These are phyloP conservation scores for Pammene fasciana DNA, from an alignment of 2,888 invertebrate genomes.

Conservation along the genomic window DNA sequence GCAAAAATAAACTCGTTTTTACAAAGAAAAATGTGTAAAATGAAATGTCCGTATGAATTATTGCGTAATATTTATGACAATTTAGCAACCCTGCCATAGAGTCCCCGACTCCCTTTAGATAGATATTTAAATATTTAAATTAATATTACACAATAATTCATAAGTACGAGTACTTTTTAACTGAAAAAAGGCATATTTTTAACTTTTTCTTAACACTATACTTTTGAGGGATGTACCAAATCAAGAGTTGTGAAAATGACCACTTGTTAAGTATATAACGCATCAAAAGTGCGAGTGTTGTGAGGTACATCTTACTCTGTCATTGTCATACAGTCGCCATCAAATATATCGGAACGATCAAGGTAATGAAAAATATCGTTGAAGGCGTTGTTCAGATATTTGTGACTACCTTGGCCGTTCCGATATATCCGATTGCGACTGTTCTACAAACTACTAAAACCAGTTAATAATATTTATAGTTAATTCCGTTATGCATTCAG, in stretches of 20 bases:
- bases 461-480: too few species aligned
- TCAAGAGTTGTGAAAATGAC: constrained; percentile 41
- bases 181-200: too few species aligned
- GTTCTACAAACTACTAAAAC: too few species aligned
- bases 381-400: too few species aligned
- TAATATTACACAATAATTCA: constrained; percentile 24
- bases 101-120: constrained; percentile 27
- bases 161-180: background rate
- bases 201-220: constrained; percentile 16
- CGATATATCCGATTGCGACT: too few species aligned
- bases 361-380: too few species aligned
- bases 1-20: too few species aligned
- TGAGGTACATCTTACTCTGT: constrained; percentile 3
- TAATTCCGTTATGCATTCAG: too few species aligned
- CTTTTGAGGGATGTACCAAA: constrained; percentile 16
- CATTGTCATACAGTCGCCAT: too few species aligned
- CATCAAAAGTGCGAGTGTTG: background rate
- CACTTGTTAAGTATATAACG: constrained; percentile 36
- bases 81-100: constrained; percentile 24
- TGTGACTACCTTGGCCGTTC: too few species aligned
- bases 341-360: too few species aligned
- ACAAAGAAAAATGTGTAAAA: background rate
- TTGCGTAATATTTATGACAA: constrained; percentile 19
- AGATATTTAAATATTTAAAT: constrained; percentile 34
- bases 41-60: constrained; percentile 4